Evolutionary conservation across 2,113 vertebrate genomes (phyloP), one percentile per base, ranked within the genome.

Genomic region (Nycticryphes semicollaris): DNA sequence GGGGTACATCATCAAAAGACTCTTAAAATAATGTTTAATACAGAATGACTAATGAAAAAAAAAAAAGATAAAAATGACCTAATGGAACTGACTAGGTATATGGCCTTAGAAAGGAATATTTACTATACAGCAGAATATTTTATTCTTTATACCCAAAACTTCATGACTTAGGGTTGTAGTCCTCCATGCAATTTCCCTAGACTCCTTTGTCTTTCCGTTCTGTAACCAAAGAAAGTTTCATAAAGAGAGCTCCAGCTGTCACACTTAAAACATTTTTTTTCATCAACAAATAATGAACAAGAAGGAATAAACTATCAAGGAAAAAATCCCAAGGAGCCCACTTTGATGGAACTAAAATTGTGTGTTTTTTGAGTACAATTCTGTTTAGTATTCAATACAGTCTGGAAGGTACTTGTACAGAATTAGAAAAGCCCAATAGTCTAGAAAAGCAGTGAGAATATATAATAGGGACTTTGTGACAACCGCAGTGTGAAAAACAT

Each of bases 351-450:
- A 9, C 25, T 64, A 85, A 93, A 97, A 53, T 14, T 77, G 28
- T 66, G 51, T 73, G 83, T 88, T 95, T 95, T 95, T 41, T 56
- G 39, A 48, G 45, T 60, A 31, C 15, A 80, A 22, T 89, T 80
- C 51, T 86, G 12, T 60, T 97, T 91, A 74, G n/a, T 93, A 86
- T 95, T 91, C 87, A 92, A 20, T 64, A 28, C 16, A 60, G 31
- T 45, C 20, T 37, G 37, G 47, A 64, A 57, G 57, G 10, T 54
- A 39, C 48, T 72, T 43, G 24, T 68, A 62, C 14, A 60, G 67
- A 94, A 74, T 93, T 45, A 62, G 45, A 16, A 84, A 97, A 96
- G 10, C 23, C 50, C 37, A 92, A 41, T 54, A 68, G n/a, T 35
- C 62, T 57, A 87, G 83, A 97, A 95, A 94, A 77, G 41, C 50